These are phyloP conservation scores for Bos javanicus DNA, from an alignment of 2,113 vertebrate species.

Conservation along the genomic window DNA sequence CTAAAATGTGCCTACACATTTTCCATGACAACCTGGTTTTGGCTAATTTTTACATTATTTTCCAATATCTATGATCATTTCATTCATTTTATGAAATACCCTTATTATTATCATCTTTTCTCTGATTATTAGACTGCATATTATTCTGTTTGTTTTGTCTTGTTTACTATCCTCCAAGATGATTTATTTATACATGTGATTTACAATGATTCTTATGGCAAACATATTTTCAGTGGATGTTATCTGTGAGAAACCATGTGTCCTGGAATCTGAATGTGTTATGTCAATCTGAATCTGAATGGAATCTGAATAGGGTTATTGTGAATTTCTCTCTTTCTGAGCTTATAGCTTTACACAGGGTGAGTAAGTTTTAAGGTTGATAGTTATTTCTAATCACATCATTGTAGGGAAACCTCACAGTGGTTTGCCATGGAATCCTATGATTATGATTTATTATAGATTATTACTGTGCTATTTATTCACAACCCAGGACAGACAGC, in stretches of 20 bases:
- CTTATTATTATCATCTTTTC: background rate
- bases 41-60: background rate
- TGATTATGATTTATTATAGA: background rate
- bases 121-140: background rate
- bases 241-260: background rate
- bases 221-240: background rate
- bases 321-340: background rate
- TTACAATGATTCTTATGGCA: background rate
- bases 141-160: background rate
- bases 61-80: background rate
- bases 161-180: background rate
- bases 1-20: background rate
- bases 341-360: background rate
- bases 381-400: background rate
- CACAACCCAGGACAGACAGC: background rate
- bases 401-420: background rate
- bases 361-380: background rate
- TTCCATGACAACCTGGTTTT: background rate
- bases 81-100: background rate
- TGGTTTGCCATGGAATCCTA: background rate
- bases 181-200: background rate
- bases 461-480: background rate
- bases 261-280: background rate
- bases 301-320: background rate
- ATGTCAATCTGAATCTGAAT: background rate